Base-by-base conservation (phyloP, 2,113 vertebrate species). In the Scopus umbretta region DNA sequence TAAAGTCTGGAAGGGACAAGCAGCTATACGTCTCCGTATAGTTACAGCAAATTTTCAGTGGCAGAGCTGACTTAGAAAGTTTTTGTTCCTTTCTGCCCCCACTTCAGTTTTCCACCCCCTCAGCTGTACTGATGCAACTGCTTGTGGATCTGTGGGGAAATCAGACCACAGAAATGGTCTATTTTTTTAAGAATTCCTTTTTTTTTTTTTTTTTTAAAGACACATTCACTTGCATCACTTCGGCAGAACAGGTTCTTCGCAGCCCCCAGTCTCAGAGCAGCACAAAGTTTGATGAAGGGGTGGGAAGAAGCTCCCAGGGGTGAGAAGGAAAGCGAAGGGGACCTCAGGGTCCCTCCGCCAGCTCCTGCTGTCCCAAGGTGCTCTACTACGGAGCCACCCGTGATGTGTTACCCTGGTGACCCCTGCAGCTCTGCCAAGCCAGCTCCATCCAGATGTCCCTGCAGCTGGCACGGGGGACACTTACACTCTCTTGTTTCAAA, bases 91-190 rank as follows among this genome's bases (percentile, higher is more conserved):
- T 95, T 73, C 96, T 97, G 78, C 96, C 96, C 92, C 96, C 94
- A 88, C 93, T 92, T 96, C 91, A 75, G 84, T 94, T 91, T 92
- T 40, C 93, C 96, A 93, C 93, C 93, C 94, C 96, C 96, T 97
- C 96, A 94, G 92, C 87, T 49, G 70, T 50, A 85, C 87, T 96
- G 93, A 96, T 96, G 93, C 90, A 96, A 95, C 43, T 80, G 87
- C 85, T 80, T 90, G 87, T 88, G 92, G 94, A 90, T 95, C 94
- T 95, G 95, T 87, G 87, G 90, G 96, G 87, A 96, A 95, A 96
- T 85, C 66, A 93, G 96, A 91, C 70, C 79, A 95, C 71, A 49
- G 66, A 86, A 94, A 87, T 26, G 1, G 75, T 81, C 23, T 56
- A 2, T 36, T 73, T 49, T 42, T 65, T 80, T 5, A 16, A 17